Base-by-base conservation (phyloP, 64 coral and sea anemone species). In the Orbicella faveolata region DNA sequence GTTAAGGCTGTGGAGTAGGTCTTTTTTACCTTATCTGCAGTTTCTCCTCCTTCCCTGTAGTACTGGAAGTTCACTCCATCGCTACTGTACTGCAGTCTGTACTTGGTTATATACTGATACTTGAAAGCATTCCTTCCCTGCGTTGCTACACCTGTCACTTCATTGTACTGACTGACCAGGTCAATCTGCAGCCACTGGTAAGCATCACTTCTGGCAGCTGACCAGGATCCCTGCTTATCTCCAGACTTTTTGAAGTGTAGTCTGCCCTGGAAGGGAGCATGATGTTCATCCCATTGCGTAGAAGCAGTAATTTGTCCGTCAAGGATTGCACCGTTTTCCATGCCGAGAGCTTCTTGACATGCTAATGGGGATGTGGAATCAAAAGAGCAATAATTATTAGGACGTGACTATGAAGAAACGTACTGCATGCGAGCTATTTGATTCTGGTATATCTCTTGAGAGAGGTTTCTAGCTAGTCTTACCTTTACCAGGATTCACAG, bases 161-260 rank as follows among this genome's bases (percentile, higher is more conserved):
- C n/a, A 11, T 4, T 70, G 67, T 70, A 70, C 67, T 25, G 67
- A 70, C 67, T 25, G 10, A 20, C 67, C 67, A 70, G 67, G n/a
- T 70, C 67, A 11, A 70, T 26, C 67, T 70, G 67, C 20, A 70
- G 67, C 67, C 67, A 70, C n/a, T 59, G 44, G 53, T 79, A 18
- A 48, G 51, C 36, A n/a, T 79, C 76, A 33, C 33, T 79, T 79
- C 1, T 44, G 16, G 19, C 21, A 16, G 36, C 76, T 54, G 76
- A 79, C 76, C 76, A 79, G 18, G 76, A 79, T 19, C 76, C 76
- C 18, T 52, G n/a, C 25, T 79, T 79, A 20, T n/a, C 4, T 36
- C 76, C 76, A 26, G 37, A 6, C 19, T 9, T 21, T 79, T 79
- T 79, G 37, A 79, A 79, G 15, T 79, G 39, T 51, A 79, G n/a